Percentiles rank a stretch among this genome's conserved stretches.
These are phyloP conservation scores for Pardosa pseudoannulata DNA, from an alignment of 2,888 invertebrate species.

Conservation along the genomic window DNA sequence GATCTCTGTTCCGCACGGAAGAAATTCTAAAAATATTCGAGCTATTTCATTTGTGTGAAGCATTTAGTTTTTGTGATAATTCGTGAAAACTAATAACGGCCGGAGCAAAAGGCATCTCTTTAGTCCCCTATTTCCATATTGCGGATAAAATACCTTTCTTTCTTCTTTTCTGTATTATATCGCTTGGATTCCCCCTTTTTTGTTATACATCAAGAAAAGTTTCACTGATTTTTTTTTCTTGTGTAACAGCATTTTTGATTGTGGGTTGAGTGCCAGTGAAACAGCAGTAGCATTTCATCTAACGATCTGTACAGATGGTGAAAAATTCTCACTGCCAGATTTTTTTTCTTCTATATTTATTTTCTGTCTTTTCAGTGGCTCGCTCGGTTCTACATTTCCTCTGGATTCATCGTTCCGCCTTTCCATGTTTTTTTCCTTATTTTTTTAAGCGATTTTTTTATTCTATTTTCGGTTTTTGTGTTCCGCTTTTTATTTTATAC, in stretches of 20 bases:
- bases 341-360: slow-evolving; percentile 27
- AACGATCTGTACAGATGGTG: slow-evolving; percentile 68
- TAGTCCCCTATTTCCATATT: slow-evolving; percentile 49
- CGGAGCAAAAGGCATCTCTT: slow-evolving; percentile 24
- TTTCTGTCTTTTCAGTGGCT: slow-evolving; percentile 38
- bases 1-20: too few species aligned
- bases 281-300: slow-evolving; percentile 49
- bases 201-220: slow-evolving; percentile 42
- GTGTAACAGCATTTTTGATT: slow-evolving; percentile 58
- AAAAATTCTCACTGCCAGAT: slow-evolving; percentile 64
- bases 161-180: slow-evolving; percentile 33
- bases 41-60: slow-evolving; percentile 21
- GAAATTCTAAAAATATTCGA: background rate
- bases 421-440: slow-evolving; percentile 31
- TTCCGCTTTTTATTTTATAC: slow-evolving; percentile 60
- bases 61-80: slow-evolving; percentile 40
- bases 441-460: slow-evolving; percentile 41
- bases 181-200: slow-evolving; percentile 32
- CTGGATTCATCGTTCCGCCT: slow-evolving; percentile 36
- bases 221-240: slow-evolving; percentile 30
- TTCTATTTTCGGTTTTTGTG: slow-evolving; percentile 44
- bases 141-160: slow-evolving; percentile 36
- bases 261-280: slow-evolving; percentile 59
- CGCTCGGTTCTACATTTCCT: slow-evolving; percentile 30
- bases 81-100: slow-evolving; percentile 38